Evolutionary conservation across 2,113 vertebrate species (phyloP).

Genomic region (Orientallactaga bullata): DNA sequence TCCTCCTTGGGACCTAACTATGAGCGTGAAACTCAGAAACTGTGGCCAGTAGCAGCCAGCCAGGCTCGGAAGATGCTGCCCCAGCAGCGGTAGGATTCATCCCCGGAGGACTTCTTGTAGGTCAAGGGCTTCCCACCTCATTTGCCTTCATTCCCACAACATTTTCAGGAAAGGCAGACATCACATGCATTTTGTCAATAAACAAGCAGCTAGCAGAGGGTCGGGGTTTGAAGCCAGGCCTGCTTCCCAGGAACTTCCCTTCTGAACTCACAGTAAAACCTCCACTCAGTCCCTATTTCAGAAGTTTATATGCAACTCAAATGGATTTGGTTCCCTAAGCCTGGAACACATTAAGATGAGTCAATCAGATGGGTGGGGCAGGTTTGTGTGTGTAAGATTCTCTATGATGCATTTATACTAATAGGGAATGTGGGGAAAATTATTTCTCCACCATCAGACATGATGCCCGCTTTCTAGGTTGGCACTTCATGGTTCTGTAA

Average conservation of each 20-base stretch:
- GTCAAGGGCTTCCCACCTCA: background rate
- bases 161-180: background rate
- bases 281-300: background rate
- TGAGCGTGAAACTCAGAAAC: background rate
- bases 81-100: background rate
- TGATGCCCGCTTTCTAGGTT: background rate
- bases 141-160: background rate
- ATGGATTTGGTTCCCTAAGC: background rate
- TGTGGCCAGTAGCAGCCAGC: too few relatives aligned
- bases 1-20: background rate
- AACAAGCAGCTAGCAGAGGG: background rate
- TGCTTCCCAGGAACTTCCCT: background rate
- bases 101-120: background rate
- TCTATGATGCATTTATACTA: background rate
- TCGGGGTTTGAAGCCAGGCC: background rate
- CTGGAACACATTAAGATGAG: background rate
- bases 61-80: background rate
- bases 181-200: background rate
- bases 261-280: background rate
- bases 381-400: background rate
- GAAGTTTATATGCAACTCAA: background rate
- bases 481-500: background rate
- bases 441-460: background rate
- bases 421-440: background rate
- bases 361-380: background rate